Percentiles rank a stretch among this genome's conserved stretches.
phyloP scores from a whole-genome alignment of 1,140 invertebrate genomes.

The Venturia canescens region DNA sequence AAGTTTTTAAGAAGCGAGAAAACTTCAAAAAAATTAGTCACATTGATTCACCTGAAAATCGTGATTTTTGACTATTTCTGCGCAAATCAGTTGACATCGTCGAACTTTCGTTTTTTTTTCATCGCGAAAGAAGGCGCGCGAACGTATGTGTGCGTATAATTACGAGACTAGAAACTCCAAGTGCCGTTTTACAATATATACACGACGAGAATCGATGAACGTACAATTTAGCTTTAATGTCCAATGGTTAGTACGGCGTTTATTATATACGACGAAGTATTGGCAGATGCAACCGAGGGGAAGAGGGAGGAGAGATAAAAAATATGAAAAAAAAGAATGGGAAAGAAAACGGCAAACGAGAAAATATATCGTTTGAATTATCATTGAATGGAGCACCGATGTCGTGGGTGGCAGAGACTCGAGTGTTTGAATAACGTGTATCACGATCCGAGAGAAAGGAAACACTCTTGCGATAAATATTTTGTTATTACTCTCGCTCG shows the following conservation, averaged over 20 bases:
- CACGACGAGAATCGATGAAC: not conserved
- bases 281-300: no score
- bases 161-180: not conserved
- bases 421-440: conserved; percentile 11
- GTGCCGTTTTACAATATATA: not conserved
- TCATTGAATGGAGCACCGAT: conserved; percentile 17
- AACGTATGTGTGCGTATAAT: not conserved
- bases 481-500: conserved; percentile 11
- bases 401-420: conserved; percentile 13
- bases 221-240: not conserved
- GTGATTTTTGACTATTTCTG: no score
- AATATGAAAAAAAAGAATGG: not conserved
- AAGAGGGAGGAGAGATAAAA: not conserved
- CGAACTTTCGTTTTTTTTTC: not conserved
- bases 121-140: not conserved
- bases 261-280: not conserved
- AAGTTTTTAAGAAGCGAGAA: no score
- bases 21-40: no score
- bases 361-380: conserved; percentile 25
- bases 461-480: conserved; percentile 25
- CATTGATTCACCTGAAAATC: no score
- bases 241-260: not conserved
- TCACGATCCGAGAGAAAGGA: conserved; percentile 19
- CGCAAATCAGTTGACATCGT: no score
- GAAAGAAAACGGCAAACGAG: conserved; percentile 6